Conservation (phyloP, 2,797 vertebrate species). For the Micropoecilia bifurca region DNA sequence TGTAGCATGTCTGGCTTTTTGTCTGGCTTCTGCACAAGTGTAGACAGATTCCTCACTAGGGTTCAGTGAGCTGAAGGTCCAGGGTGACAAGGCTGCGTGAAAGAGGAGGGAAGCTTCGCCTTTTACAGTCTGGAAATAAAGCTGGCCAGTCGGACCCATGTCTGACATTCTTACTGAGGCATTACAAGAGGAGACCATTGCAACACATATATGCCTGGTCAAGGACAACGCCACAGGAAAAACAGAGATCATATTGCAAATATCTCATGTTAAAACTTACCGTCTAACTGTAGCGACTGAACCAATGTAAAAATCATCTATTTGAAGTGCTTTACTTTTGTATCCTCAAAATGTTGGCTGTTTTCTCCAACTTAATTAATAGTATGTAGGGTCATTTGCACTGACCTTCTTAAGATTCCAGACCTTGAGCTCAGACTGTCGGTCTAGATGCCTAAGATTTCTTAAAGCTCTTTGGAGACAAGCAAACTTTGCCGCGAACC, state of each 20-base stretch:
- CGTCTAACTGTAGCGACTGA: neutral
- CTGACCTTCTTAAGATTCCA: neutral
- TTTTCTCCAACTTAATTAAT: neutral
- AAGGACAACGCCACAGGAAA: conserved; percentile 10
- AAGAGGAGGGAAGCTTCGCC: conserved; percentile 54
- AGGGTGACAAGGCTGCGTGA: conserved; percentile 52
- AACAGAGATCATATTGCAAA: neutral
- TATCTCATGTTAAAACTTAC: neutral
- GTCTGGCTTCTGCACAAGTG: conserved; percentile 66
- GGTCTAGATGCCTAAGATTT: neutral
- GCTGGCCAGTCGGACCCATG: conserved; percentile 22
- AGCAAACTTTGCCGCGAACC: neutral
- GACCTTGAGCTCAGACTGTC: neutral
- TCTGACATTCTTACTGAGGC: conserved; percentile 48
- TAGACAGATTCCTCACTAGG: conserved; percentile 58
- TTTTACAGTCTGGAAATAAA: conserved; percentile 80
- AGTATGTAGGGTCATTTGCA: neutral
- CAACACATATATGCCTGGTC: conserved; percentile 14
- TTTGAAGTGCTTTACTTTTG: neutral
- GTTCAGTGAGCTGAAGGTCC: conserved; percentile 66
- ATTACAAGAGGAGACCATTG: conserved; percentile 24
- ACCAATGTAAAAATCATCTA: neutral
- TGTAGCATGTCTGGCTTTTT: conserved; percentile 62
- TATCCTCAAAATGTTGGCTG: neutral
- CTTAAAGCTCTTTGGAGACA: neutral